Base-by-base conservation (phyloP, 2,113 vertebrate species). In the Sigmodon hispidus region DNA sequence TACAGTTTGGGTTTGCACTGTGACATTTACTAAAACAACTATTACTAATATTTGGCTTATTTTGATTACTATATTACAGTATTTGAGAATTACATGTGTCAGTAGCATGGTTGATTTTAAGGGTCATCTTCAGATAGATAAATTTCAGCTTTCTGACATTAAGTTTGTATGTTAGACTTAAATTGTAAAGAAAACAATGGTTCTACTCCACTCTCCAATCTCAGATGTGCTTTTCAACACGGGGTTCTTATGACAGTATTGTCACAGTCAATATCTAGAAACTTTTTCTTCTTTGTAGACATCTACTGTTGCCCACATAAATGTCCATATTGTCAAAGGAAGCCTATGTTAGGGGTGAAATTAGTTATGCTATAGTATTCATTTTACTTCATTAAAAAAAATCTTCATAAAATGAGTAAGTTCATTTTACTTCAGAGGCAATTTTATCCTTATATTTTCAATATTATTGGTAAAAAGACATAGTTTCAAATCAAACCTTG, bases 401-500 rank as follows among this genome's bases (percentile, higher is more conserved):
- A 67, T 22, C 36, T 83, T 61, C 16, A 59, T 48, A 55, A 31
- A 76, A 50, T 59, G 43, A 31, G 31, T 59, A 57, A 69, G 21
- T 59, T 81, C 34, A 43, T 86, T 26, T 63, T 43, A 57, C 80
- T 86, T 90, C 76, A 90, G 16, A 59, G 63, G 48, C 7, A 59
- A 13, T 80, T 5, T 48, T 17, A 63, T 48, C 19, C 13, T 55
- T 45, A n/a, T 17, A 11, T 34, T 83, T 92, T 48, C 12, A 88
- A 88, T 75, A 22, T 73, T 81, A 16, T 21, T 48, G 36, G 17
- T 72, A 26, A 8, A 69, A 75, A 73, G 55, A 36, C 48, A 91
- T 50, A 43, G 26, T 83, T 87, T 91, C 50, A 91, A 59, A 50
- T 91, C 6, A 96, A 94, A 61, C 6, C 17, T 87, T 93, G 21